Percentiles rank a stretch among this genome's conserved stretches.
phyloP scores from a whole-genome alignment of 2,113 vertebrate genomes.

The Nestor notabilis region DNA sequence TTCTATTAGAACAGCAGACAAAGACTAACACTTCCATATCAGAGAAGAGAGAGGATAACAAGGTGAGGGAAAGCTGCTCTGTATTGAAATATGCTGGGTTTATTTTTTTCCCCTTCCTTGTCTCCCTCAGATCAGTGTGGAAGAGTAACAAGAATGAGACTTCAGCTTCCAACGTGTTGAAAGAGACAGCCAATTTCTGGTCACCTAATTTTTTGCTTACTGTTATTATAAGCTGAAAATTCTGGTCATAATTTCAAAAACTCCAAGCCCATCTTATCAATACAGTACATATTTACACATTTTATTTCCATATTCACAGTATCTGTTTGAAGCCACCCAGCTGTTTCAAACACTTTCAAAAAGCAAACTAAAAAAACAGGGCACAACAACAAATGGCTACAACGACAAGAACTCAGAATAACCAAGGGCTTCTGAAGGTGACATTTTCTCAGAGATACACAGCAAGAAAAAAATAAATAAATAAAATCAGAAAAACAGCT shows the following conservation, averaged over 20 bases:
- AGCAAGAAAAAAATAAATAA: not conserved
- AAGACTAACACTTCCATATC: not conserved
- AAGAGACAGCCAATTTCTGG: not conserved
- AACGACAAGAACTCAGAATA: not conserved
- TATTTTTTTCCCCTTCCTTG: not conserved
- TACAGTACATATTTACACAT: not conserved
- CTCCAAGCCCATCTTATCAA: not conserved
- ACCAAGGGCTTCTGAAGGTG: not conserved
- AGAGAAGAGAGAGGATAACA: not conserved
- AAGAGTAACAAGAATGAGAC: not conserved
- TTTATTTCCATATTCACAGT: not conserved
- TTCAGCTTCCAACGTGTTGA: not conserved
- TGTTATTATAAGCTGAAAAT: not conserved
- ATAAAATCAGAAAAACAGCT: not conserved
- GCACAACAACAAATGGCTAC: not conserved
- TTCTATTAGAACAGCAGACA: not conserved
- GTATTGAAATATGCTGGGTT: not conserved
- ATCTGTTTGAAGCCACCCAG: not conserved
- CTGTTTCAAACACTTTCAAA: not conserved
- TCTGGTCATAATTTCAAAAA: not conserved
- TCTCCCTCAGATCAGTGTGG: not conserved
- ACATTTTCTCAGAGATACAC: not conserved
- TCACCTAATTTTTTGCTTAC: not conserved
- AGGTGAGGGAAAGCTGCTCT: not conserved
- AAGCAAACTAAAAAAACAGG: not conserved